These are phyloP conservation scores for Amphimallon solstitiale DNA, from an alignment of 2,888 invertebrate genomes.

Conservation along the genomic window DNA sequence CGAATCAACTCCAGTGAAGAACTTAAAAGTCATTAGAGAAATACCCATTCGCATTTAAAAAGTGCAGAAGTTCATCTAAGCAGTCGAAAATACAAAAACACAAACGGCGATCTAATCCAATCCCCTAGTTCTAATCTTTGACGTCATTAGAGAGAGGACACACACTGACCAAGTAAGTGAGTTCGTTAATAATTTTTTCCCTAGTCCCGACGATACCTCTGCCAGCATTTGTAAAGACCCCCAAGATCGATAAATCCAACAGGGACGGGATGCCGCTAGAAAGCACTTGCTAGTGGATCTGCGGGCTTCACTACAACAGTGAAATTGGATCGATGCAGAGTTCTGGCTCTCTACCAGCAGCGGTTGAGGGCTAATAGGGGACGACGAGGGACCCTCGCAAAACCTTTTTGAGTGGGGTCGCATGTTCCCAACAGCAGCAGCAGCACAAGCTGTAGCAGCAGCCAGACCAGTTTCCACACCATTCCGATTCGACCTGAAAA, in stretches of 20 bases:
- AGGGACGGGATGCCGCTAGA: neutral
- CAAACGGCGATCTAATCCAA: too few relatives aligned
- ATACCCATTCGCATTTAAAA: too few relatives aligned
- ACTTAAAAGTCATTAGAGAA: too few relatives aligned
- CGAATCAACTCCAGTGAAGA: too few relatives aligned
- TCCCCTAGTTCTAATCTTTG: neutral
- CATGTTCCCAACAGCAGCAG: conserved; percentile 4
- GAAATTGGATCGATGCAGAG: conserved; percentile 21
- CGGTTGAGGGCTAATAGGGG: conserved; percentile 14
- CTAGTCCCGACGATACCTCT: conserved; percentile 16
- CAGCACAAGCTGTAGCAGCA: neutral
- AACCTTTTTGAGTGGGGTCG: conserved; percentile 13
- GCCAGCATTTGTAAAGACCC: conserved; percentile 12
- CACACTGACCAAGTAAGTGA: conserved; percentile 14
- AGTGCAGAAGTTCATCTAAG: too few relatives aligned
- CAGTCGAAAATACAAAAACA: too few relatives aligned
- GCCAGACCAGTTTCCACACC: neutral
- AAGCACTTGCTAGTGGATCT: neutral
- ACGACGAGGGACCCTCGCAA: conserved; percentile 7
- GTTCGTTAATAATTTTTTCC: conserved; percentile 23
- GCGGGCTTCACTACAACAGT: neutral
- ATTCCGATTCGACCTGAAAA: conserved; percentile 25
- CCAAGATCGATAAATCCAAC: conserved; percentile 30
- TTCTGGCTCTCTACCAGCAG: conserved; percentile 9
- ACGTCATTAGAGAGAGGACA: neutral